Percentiles rank a stretch among this genome's conserved stretches.
phyloP scores from a whole-genome alignment of 2,888 invertebrate species.

The Sinhomidia bicolor region DNA sequence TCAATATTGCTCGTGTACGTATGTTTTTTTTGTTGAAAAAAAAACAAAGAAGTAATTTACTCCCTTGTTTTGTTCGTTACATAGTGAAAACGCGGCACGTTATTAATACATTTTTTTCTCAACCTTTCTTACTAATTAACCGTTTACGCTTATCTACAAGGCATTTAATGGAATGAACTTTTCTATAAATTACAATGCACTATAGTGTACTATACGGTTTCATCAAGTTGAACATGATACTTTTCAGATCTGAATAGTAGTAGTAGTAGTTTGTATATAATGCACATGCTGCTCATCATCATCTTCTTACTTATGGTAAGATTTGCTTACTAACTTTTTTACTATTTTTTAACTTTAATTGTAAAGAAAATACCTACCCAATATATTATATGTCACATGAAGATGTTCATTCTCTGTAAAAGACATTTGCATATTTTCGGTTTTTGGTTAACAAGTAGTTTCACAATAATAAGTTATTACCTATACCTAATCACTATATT shows the following conservation, averaged over 20 bases:
- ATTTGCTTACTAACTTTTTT: not conserved
- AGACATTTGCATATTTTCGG: not conserved
- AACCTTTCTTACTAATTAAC: not conserved
- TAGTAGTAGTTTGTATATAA: not conserved
- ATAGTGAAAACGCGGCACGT: no score
- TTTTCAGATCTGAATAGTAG: constrained; percentile 6
- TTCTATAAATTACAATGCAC: not conserved
- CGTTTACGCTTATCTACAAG: constrained; percentile 40
- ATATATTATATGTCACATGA: no score
- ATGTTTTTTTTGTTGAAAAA: not conserved
- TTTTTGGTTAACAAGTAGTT: not conserved
- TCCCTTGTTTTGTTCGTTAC: not conserved
- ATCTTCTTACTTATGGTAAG: no score
- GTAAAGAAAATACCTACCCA: no score
- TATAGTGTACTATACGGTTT: constrained; percentile 7
- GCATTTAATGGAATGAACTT: constrained; percentile 40
- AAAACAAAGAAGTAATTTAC: not conserved
- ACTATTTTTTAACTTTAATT: no score
- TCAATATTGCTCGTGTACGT: constrained; percentile 25
- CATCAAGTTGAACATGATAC: not conserved
- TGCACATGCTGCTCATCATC: constrained; percentile 12
- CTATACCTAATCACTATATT: no score
- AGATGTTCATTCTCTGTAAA: not conserved
- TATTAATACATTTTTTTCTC: not conserved
- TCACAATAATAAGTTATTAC: no score